A percentile compares a stretch with the other conserved stretches of the same genome.
Evolutionary conservation across 2,113 vertebrate species (phyloP).

Genomic region (Gadus macrocephalus): DNA sequence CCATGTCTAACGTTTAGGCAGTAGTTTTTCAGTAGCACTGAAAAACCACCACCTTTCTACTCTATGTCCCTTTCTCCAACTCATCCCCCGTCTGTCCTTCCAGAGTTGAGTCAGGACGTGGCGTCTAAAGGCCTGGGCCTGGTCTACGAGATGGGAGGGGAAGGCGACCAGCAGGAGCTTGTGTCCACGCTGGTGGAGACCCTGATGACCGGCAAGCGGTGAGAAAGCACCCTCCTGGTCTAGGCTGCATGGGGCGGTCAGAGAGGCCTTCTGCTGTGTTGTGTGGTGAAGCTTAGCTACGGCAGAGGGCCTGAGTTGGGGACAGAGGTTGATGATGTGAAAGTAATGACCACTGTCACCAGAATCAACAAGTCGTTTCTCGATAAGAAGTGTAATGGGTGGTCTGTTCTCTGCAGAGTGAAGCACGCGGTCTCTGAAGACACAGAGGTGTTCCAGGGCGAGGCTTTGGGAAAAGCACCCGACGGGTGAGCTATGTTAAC

Average conservation of each 20-base stretch:
- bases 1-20: not conserved
- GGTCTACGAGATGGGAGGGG: constrained; percentile 92
- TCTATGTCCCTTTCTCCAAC: not conserved
- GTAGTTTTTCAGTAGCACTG: not conserved
- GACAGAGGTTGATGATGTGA: no score
- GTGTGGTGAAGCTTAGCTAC: not conserved
- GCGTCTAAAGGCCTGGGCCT: constrained; percentile 96
- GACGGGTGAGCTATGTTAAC: constrained; percentile 80
- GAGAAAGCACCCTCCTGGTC: constrained; percentile 4
- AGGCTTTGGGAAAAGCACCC: constrained; percentile 88
- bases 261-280: not conserved
- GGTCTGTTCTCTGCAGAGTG: constrained; percentile 69
- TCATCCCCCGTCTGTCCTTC: not conserved
- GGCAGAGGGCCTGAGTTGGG: no score
- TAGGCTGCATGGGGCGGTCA: not conserved
- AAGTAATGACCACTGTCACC: no score
- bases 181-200: constrained; percentile 94
- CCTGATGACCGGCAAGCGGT: constrained; percentile 98
- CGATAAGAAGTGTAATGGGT: not conserved
- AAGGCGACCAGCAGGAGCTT: constrained; percentile 90
- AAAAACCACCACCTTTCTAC: not conserved
- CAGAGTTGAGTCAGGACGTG: constrained; percentile 96
- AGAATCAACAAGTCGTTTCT: no score
- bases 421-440: constrained; percentile 89
- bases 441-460: constrained; percentile 92